These are phyloP conservation scores for Zaprionus inermis DNA, from an alignment of 1,140 invertebrate species.

Conservation along the genomic window DNA sequence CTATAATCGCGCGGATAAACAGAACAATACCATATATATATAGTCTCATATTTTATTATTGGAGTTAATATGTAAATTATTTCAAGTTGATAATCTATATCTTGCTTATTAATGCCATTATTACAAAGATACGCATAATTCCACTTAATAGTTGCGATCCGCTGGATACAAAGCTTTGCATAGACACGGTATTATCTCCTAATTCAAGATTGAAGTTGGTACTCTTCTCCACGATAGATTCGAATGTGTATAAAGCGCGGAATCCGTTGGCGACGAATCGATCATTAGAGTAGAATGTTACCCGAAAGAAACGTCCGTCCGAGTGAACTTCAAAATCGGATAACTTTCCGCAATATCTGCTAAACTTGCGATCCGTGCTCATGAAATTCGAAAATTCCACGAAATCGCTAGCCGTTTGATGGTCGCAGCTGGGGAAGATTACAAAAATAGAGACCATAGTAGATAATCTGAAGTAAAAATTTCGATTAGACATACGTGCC, in stretches of 20 bases:
- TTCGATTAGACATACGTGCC: conserved; percentile 89
- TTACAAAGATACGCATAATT: background rate
- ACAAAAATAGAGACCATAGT: background rate
- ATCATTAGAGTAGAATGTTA: conserved; percentile 97
- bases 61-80: background rate
- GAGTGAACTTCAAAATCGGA: conserved; percentile 92
- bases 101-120: conserved; percentile 3
- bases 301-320: conserved; percentile 96
- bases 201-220: conserved; percentile 37
- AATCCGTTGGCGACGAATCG: conserved; percentile 96
- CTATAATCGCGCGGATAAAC: no score
- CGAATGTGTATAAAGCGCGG: conserved; percentile 94
- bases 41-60: background rate
- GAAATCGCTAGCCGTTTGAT: conserved; percentile 94
- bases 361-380: conserved; percentile 93
- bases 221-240: conserved; percentile 40
- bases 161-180: conserved; percentile 68
- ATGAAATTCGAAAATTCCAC: conserved; percentile 97
- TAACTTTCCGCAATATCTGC: conserved; percentile 93
- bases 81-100: background rate
- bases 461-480: background rate
- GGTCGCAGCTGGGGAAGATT: conserved; percentile 89
- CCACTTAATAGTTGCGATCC: background rate
- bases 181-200: conserved; percentile 84
- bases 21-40: background rate